These are phyloP conservation scores for Denticeps clupeoides DNA, from an alignment of 2,797 vertebrate genomes.

Conservation along the genomic window DNA sequence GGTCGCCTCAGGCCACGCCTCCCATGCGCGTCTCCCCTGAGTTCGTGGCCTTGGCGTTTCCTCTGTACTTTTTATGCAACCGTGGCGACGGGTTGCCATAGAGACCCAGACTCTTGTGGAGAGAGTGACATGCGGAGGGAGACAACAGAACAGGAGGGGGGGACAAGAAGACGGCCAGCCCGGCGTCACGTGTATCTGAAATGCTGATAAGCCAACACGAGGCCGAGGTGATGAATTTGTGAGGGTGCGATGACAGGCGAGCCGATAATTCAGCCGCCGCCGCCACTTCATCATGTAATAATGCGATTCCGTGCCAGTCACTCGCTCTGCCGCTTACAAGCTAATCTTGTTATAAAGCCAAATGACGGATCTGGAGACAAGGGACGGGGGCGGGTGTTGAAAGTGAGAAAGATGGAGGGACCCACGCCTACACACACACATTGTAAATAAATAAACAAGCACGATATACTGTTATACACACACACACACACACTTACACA, in stretches of 20 bases:
- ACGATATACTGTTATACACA: too few species aligned
- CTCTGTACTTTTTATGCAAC: conserved; percentile 44
- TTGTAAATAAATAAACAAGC: too few species aligned
- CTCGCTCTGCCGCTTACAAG: conserved; percentile 47
- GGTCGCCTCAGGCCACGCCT: background rate
- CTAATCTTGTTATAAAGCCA: conserved; percentile 56
- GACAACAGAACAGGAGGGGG: too few species aligned
- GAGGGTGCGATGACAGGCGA: conserved; percentile 46
- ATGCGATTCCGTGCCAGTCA: conserved; percentile 50
- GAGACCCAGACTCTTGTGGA: conserved; percentile 47
- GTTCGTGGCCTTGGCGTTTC: conserved; percentile 18
- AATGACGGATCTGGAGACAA: conserved; percentile 40
- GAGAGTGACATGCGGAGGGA: conserved; percentile 28
- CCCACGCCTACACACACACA: too few species aligned
- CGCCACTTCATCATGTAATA: conserved; percentile 56
- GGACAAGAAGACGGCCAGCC: too few species aligned
- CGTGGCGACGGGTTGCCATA: conserved; percentile 56
- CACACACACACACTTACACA: too few species aligned
- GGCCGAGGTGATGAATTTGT: too few species aligned
- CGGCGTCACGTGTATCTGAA: too few species aligned
- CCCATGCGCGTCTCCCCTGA: background rate
- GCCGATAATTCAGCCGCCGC: conserved; percentile 52
- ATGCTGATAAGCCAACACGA: too few species aligned
- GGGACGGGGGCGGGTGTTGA: background rate
- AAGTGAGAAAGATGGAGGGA: too few species aligned